These are phyloP conservation scores for Macaria notata DNA, from an alignment of 2,888 invertebrate genomes.

Conservation along the genomic window DNA sequence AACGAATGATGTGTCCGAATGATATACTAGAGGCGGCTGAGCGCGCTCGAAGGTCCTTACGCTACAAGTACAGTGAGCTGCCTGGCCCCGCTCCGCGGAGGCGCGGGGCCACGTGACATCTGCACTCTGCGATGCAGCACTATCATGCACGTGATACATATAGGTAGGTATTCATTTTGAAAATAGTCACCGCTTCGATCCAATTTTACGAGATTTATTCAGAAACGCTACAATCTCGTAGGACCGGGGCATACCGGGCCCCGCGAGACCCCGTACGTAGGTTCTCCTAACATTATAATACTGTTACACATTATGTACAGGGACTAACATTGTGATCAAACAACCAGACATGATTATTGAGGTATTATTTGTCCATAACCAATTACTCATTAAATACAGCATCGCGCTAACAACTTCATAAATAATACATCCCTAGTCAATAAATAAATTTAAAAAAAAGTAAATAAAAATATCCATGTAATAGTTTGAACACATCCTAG, in stretches of 20 bases:
- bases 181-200: constrained; percentile 25
- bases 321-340: constrained; percentile 47
- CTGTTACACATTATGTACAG: constrained; percentile 20
- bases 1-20: constrained; percentile 74
- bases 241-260: constrained; percentile 17
- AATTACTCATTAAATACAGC: constrained; percentile 47
- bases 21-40: constrained; percentile 61
- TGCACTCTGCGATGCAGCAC: no score
- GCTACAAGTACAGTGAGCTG: background rate
- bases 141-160: no score
- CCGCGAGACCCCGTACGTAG: constrained; percentile 15
- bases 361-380: constrained; percentile 59
- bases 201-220: constrained; percentile 13
- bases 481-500: constrained; percentile 79
- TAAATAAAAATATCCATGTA: constrained; percentile 59
- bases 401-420: constrained; percentile 58
- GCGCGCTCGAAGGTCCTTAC: constrained; percentile 34
- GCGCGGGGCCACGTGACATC: no score
- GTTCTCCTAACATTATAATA: constrained; percentile 33
- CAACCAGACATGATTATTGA: constrained; percentile 53
- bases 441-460: constrained; percentile 71
- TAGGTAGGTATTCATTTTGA: constrained; percentile 3
- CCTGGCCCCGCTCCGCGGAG: no score
- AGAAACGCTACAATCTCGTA: constrained; percentile 19
- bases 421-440: constrained; percentile 70